Conservation (phyloP, 2,888 invertebrate genomes). For the Zootermopsis nevadensis region DNA sequence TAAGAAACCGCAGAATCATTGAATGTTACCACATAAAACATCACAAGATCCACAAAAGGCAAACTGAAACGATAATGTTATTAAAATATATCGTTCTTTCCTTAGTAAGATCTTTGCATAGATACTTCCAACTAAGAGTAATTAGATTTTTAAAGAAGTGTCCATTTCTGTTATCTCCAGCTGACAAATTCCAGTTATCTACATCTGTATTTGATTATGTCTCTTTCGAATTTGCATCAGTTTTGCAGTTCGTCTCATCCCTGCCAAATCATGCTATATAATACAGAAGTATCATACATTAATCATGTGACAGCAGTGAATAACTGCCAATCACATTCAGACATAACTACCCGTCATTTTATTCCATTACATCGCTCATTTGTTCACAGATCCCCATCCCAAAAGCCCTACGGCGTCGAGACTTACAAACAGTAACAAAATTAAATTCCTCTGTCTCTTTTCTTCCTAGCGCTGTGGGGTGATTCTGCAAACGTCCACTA, state of each 20-base stretch:
- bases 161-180: not conserved
- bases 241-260: not conserved
- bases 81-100: not conserved
- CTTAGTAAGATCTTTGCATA: not conserved
- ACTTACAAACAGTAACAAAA: slow-evolving; percentile 17
- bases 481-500: not conserved
- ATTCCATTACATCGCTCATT: slow-evolving; percentile 39
- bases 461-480: not conserved
- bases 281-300: slow-evolving; percentile 32
- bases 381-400: slow-evolving; percentile 18
- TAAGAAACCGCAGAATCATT: too few species aligned
- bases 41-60: not conserved
- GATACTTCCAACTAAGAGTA: not conserved
- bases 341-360: slow-evolving; percentile 12
- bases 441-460: slow-evolving; percentile 25
- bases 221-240: not conserved
- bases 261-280: not conserved
- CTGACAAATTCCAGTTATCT: slow-evolving; percentile 4
- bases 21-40: too few species aligned
- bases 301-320: slow-evolving; percentile 20
- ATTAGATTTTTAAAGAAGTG: not conserved
- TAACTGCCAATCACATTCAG: slow-evolving; percentile 38
- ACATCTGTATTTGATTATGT: not conserved
- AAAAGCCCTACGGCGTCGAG: not conserved
- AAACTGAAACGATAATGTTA: not conserved